Conservation (phyloP, 37 sponge, comb jelly and placozoan genomes). For the Chondrosia reniformis region DNA sequence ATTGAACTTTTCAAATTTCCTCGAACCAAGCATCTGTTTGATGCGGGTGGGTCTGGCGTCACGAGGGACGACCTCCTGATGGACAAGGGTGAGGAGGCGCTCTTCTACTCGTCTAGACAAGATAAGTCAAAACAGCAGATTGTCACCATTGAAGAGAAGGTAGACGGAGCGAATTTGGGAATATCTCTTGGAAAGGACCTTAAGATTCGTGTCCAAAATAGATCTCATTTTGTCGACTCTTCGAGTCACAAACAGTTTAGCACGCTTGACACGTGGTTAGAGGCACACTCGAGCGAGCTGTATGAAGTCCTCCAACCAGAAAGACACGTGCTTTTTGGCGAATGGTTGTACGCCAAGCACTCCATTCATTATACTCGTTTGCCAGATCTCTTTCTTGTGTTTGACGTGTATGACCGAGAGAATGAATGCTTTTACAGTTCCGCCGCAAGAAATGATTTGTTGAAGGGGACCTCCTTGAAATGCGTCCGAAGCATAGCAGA, state of each 20-base stretch:
- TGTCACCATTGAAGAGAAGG: slow-evolving; percentile 83
- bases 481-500: slow-evolving; percentile 59
- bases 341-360: slow-evolving; percentile 93
- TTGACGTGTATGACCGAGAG: slow-evolving; percentile 66
- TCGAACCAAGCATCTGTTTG: slow-evolving; percentile 78
- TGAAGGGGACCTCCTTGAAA: slow-evolving; percentile 55
- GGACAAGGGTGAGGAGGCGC: slow-evolving; percentile 64
- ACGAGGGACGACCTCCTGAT: slow-evolving; percentile 87
- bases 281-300: slow-evolving; percentile 59
- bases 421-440: slow-evolving; percentile 62
- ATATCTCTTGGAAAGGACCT: slow-evolving; percentile 58
- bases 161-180: slow-evolving; percentile 91
- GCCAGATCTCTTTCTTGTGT: slow-evolving; percentile 80
- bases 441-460: slow-evolving; percentile 60
- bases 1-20: slow-evolving; percentile 77
- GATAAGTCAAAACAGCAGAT: neutral
- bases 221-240: slow-evolving; percentile 79
- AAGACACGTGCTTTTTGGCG: slow-evolving; percentile 76
- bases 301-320: slow-evolving; percentile 59
- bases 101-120: slow-evolving; percentile 51
- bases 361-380: slow-evolving; percentile 85
- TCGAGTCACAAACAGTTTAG: slow-evolving; percentile 80
- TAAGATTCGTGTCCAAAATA: slow-evolving; percentile 62
- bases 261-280: slow-evolving; percentile 72
- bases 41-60: slow-evolving; percentile 81